Evolutionary conservation across 2,113 vertebrate genomes (phyloP).

Genomic region (Labeo rohita): DNA sequence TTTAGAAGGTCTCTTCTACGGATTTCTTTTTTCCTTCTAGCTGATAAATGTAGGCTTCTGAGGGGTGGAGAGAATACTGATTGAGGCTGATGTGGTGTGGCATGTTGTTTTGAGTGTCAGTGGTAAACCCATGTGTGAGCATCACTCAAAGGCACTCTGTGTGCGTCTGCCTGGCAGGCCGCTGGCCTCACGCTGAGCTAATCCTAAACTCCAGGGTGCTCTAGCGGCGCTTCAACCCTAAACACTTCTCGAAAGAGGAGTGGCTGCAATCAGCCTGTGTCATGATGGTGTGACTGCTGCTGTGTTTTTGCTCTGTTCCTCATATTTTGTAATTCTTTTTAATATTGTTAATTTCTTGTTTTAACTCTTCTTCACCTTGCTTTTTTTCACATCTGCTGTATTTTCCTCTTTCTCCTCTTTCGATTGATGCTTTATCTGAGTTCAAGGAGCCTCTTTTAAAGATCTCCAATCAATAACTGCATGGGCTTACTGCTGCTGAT

Average conservation of each 20-base stretch:
- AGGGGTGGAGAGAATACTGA: slow-evolving; percentile 17
- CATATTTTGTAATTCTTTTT: background rate
- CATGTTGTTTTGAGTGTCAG: slow-evolving; percentile 60
- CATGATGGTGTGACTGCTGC: background rate
- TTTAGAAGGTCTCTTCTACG: background rate
- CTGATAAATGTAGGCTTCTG: slow-evolving; percentile 6
- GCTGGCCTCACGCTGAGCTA: slow-evolving; percentile 53
- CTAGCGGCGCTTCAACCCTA: slow-evolving; percentile 48
- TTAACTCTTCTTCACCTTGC: background rate
- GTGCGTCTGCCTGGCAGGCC: slow-evolving; percentile 45
- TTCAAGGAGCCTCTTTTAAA: background rate
- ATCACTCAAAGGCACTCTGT: slow-evolving; percentile 59
- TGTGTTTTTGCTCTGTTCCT: background rate
- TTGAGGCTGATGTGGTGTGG: slow-evolving; percentile 35
- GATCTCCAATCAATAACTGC: background rate
- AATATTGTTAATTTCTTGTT: background rate
- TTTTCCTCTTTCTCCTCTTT: background rate
- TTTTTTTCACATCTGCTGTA: background rate
- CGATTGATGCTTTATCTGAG: background rate
- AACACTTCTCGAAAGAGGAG: background rate
- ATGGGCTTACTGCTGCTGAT: background rate
- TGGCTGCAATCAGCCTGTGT: background rate
- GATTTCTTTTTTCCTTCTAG: background rate
- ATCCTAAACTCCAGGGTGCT: slow-evolving; percentile 61
- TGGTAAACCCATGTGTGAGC: slow-evolving; percentile 59